Base-by-base conservation (phyloP, 2,888 invertebrate genomes). In the Chaetogeoica ovagalla region DNA sequence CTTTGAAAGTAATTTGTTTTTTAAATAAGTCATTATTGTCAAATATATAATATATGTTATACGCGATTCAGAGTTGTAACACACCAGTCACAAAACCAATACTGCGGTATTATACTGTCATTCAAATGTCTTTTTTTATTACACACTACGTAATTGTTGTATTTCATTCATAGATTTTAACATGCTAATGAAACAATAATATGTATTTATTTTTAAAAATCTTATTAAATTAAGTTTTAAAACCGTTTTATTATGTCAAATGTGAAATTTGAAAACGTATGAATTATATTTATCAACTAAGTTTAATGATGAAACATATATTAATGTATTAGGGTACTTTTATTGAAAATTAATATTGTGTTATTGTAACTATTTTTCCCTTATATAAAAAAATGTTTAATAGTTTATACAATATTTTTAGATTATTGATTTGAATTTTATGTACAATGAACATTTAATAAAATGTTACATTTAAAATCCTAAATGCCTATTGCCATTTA, bases 191-290 rank as follows among this genome's bases (percentile, higher is more conserved):
- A 19, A 75, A 68, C 57, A 59, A 76, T 57, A 66, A 68, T 43
- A 39, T 65, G 15, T 75, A 74, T 39, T 75, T 75, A 59, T 68
- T 68, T 75, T 76, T 59, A 59, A 76, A 76, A 76, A 76, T 68
- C 30, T 68, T 59, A 30, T 48, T 43, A 43, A 68, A 68, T 68
- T 76, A 59, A 68, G 59, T 76, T 66, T 57, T 68, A 48, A 75
- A 76, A 30, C 55, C 57, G 37, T 57, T 39, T 7, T 68, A n/a
- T 19, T 17, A n/a, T 43, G 59, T 68, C n/a, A n/a, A 30, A 66
- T 68, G 48, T 66, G 15, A 59, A 76, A n/a, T 68, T 43, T 6
- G 13, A 59, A 76, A 74, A 76, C n/a, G 13, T 68, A 59, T 59
- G 57, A 43, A 68, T 76, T 76, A 59, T 76, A 30, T 30, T 57